Conservation (phyloP, 2,113 vertebrate species). For the Eudyptes chrysolophus region DNA sequence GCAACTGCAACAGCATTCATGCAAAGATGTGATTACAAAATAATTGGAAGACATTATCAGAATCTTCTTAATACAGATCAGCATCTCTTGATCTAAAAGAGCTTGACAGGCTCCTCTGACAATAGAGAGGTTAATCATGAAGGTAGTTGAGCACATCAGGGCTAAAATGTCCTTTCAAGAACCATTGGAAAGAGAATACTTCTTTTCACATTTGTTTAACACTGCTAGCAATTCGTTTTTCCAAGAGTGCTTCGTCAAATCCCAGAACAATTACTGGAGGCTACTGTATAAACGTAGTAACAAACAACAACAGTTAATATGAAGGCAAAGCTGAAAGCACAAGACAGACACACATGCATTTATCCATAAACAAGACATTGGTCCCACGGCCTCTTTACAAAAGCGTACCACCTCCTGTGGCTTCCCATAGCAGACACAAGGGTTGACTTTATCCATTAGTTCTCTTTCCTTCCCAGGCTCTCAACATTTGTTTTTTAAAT, state of each 20-base stretch:
- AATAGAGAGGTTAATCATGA: neutral
- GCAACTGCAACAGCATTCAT: neutral
- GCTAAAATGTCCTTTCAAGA: slow-evolving; percentile 13
- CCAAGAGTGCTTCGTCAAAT: neutral
- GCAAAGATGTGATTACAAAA: neutral
- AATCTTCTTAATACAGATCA: neutral
- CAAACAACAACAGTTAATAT: neutral
- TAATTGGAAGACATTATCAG: neutral
- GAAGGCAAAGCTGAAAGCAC: neutral
- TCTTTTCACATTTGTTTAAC: neutral
- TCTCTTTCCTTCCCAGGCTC: neutral
- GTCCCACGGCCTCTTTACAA: neutral
- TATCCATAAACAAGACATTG: neutral
- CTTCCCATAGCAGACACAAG: neutral
- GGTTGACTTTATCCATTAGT: neutral
- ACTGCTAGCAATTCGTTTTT: neutral
- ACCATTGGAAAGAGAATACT: neutral
- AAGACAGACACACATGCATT: neutral
- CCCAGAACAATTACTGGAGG: neutral
- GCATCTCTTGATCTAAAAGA: neutral
- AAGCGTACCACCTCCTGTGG: neutral
- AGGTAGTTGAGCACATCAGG: neutral
- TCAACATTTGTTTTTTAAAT: neutral
- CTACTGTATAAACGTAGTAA: neutral
- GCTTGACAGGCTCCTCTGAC: neutral